Evolutionary conservation across 2,113 vertebrate species (phyloP), one percentile per base, ranked within the genome.

Genomic region (Melanocharis versteri): DNA sequence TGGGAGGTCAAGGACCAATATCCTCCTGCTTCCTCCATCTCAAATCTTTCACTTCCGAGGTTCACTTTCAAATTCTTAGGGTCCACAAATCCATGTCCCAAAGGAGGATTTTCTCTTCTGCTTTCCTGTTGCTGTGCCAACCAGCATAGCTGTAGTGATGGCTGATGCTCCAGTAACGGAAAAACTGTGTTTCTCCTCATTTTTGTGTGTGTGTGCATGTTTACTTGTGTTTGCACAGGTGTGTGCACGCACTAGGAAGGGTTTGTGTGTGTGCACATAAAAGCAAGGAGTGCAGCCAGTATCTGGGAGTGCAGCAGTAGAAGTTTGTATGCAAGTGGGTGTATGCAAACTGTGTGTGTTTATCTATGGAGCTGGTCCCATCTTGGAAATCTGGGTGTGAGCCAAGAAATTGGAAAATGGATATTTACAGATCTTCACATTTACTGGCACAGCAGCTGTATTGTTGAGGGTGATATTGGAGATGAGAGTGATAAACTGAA

Each of bases 41-140:
- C 80, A 66, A 11, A 22, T 80, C 75, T 87, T 81, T 61, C 66
- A 57, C 28, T 93, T 95, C 24, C 1, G 2, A 47, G n/a, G 10
- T 76, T 90, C 57, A 39, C 51, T 82, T 65, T 65, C 37, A 48
- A 5, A 68, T 71, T 79, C n/a, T 72, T 17, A 8, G 45, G 18
- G 35, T 76, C 48, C 50, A 61, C 23, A 83, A 53, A 69, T 60
- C 61, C 1, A 0, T 54, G 30, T 69, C 89, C 65, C 77, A 61
- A 30, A 85, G 57, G 26, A 68, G 15, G n/a, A 82, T 87, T 93
- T 94, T 85, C 65, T 68, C 47, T 83, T 85, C 69, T 28, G 33
- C 80, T 92, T 92, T 68, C 45, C 66, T 53, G 48, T 87, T 88
- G 75, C 90, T 95, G 91, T 96, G 93, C 65, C 73, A 90, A 31